Evolutionary conservation across 2,888 invertebrate genomes (phyloP).

Genomic region (Eueremaeus valkanovi): DNA sequence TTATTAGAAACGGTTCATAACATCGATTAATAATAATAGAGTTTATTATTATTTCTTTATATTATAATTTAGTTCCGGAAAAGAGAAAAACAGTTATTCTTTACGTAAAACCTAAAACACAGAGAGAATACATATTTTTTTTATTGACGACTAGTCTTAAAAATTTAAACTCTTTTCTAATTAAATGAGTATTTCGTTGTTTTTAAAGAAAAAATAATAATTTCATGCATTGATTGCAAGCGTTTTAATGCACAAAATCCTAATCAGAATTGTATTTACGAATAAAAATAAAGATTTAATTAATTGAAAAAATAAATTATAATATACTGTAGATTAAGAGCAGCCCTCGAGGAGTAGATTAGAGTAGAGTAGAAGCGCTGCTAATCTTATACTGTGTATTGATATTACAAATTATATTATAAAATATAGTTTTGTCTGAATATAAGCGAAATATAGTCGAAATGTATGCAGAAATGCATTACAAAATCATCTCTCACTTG

Average conservation of each 20-base stretch:
- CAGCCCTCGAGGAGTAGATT: neutral
- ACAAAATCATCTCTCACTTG: neutral
- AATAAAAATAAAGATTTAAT: neutral
- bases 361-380: neutral
- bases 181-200: constrained; percentile 17
- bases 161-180: neutral
- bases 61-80: no score
- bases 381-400: neutral
- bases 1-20: no score
- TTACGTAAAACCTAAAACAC: no score
- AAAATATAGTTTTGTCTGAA: neutral
- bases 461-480: constrained; percentile 22
- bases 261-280: neutral
- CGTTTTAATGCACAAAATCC: neutral
- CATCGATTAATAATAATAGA: no score
- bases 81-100: no score
- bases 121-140: no score
- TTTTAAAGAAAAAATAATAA: neutral
- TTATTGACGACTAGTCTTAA: constrained; percentile 13
- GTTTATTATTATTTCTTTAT: no score
- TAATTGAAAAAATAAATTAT: neutral
- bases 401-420: neutral
- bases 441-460: neutral
- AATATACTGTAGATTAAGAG: no score
- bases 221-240: neutral